Evolutionary conservation across 2,113 vertebrate species (phyloP).

Genomic region (Leucosticte australis): DNA sequence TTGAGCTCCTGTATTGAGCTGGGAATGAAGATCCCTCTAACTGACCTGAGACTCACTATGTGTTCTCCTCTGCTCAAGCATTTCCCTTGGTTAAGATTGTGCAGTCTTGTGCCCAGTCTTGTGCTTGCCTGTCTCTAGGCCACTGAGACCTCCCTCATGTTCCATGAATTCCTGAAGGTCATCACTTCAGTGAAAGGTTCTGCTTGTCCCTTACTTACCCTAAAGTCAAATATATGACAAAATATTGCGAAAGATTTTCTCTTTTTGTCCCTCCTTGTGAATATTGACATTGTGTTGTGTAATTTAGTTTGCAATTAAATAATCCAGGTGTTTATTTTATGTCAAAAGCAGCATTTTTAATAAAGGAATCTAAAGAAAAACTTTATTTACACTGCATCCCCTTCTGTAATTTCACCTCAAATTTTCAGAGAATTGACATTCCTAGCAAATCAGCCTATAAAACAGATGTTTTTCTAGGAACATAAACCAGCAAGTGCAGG

Average conservation of each 20-base stretch:
- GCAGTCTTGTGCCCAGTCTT: neutral
- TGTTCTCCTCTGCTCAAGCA: neutral
- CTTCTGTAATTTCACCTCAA: neutral
- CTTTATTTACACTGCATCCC: neutral
- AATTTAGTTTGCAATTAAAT: neutral
- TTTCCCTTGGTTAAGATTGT: neutral
- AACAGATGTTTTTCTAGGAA: neutral
- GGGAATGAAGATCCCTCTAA: neutral
- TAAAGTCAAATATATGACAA: neutral
- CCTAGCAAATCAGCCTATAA: neutral
- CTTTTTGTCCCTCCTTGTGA: neutral
- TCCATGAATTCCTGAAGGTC: neutral
- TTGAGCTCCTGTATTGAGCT: neutral
- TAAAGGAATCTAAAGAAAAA: neutral
- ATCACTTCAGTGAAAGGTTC: neutral
- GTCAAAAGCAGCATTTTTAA: neutral
- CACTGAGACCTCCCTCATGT: neutral
- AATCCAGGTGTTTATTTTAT: neutral
- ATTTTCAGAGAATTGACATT: neutral
- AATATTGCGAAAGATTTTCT: neutral
- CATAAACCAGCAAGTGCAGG: neutral
- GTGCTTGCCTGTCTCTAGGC: neutral
- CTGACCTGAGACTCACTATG: accelerated
- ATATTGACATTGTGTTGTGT: neutral
- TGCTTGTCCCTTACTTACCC: neutral